Conservation (phyloP, 2,113 vertebrate genomes). For the Carassius auratus region DNA sequence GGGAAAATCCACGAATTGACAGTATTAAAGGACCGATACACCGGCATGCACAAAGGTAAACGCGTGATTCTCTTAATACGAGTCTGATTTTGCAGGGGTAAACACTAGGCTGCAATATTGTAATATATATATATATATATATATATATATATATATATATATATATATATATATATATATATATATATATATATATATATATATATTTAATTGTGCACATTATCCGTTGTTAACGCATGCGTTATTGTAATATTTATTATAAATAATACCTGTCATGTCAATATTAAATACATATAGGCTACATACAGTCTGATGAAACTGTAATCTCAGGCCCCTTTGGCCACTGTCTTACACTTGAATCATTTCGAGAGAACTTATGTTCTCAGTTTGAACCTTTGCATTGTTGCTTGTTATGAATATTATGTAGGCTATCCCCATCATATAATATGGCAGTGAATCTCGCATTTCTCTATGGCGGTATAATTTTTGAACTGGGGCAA, state of each 20-base stretch:
- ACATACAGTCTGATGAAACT: neutral
- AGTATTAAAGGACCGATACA: slow-evolving; percentile 97
- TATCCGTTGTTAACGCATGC: neutral
- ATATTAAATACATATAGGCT: neutral
- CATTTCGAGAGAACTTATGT: neutral
- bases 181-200: too few relatives aligned
- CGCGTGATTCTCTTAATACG: slow-evolving; percentile 50
- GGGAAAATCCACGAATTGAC: slow-evolving; percentile 98
- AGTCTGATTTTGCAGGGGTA: neutral
- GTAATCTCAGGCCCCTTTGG: neutral
- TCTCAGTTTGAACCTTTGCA: neutral
- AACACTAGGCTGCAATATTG: neutral
- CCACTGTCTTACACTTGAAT: neutral
- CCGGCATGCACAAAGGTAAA: slow-evolving; percentile 98
- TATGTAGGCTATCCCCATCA: neutral
- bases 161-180: too few relatives aligned
- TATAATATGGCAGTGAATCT: neutral
- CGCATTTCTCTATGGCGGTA: slow-evolving; percentile 28
- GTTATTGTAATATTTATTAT: slow-evolving; percentile 12
- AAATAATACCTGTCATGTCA: neutral
- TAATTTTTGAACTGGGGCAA: slow-evolving; percentile 69
- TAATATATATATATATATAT: too few relatives aligned
- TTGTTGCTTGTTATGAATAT: neutral
- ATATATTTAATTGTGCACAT: neutral
- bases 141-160: too few relatives aligned